Base-by-base conservation (phyloP, 2,797 vertebrate species). In the Thaleichthys pacificus region DNA sequence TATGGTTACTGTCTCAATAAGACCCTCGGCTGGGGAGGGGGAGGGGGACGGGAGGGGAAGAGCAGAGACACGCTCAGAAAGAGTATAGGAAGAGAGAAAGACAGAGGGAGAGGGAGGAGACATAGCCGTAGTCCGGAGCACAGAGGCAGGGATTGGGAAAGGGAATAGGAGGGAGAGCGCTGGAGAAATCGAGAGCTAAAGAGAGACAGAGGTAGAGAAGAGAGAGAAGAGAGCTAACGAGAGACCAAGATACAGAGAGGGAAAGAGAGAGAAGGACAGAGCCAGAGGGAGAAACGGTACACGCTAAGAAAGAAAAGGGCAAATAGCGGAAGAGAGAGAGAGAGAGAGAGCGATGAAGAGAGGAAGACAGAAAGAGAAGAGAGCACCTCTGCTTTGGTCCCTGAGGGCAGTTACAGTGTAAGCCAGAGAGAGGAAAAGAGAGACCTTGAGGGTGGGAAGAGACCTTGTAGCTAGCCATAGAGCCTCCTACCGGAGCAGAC, bases 1-100 rank as follows among this genome's bases (percentile, higher is more conserved):
- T 93, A 93, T 93, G 90, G 89, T 91, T 83, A 85, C 47, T 66
- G 70, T 80, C 85, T 91, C 84, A 88, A 86, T 88, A 89, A 84
- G 90, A 83, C 85, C 85, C 66, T 66, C 77, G 86, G 83, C 81
- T 77, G 75, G 80, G 80, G 77, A 77, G 80, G 58, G 79, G 76
- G 80, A 80, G 71, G 85, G 80, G 71, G 65, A 35, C 61, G 8
- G 72, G 58, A 57, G 58, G 78, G 77, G 30, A 5, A 9, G 24
- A 12, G 15, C 21, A 19, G 15, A 26, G 24, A 21, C 71, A 26
- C 9, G 14, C 6, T 32, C 24, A 32, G 1, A 64, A 28, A 17
- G 19, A 11, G 47, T 17, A 51, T 3, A 47, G 28, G 21, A 14
- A 22, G 3, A 65, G 49, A n/a, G 14, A 56, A 21, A 30, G 49